These are phyloP conservation scores for Megaceryle alcyon DNA, from an alignment of 2,797 vertebrate species.

Conservation along the genomic window DNA sequence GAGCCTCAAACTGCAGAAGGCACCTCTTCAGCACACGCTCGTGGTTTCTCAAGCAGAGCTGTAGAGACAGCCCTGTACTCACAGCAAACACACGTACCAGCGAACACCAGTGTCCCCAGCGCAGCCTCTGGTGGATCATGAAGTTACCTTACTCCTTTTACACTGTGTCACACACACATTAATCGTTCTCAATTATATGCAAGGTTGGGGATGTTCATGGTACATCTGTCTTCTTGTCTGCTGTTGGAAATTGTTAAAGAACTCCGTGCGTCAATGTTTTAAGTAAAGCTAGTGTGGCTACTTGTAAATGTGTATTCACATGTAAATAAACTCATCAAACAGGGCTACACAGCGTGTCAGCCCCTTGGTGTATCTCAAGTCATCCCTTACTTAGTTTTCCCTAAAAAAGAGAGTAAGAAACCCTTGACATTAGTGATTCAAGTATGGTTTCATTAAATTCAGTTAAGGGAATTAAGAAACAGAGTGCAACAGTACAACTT, in stretches of 20 bases:
- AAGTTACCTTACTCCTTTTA: not conserved
- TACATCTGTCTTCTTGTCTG: not conserved
- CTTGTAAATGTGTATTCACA: not conserved
- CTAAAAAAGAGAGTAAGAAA: not conserved
- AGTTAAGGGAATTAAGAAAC: not conserved
- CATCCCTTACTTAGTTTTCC: too few species aligned
- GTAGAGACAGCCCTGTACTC: not conserved
- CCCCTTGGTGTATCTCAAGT: not conserved
- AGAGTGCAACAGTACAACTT: not conserved
- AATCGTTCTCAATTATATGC: not conserved
- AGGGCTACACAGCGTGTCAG: not conserved
- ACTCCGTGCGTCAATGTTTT: not conserved
- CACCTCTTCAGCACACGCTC: fast-evolving
- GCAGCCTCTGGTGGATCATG: not conserved
- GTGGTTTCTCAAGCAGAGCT: fast-evolving
- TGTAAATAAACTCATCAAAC: not conserved
- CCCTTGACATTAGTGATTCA: not conserved
- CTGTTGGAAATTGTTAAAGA: not conserved
- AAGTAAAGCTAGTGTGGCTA: not conserved
- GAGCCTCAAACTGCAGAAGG: not conserved
- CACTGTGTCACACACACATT: not conserved
- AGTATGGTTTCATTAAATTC: not conserved
- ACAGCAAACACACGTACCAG: fast-evolving
- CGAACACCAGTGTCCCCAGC: not conserved
- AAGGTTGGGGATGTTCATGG: not conserved